Evolutionary conservation across 2,797 vertebrate genomes (phyloP).

Genomic region (Danio aesculapii): DNA sequence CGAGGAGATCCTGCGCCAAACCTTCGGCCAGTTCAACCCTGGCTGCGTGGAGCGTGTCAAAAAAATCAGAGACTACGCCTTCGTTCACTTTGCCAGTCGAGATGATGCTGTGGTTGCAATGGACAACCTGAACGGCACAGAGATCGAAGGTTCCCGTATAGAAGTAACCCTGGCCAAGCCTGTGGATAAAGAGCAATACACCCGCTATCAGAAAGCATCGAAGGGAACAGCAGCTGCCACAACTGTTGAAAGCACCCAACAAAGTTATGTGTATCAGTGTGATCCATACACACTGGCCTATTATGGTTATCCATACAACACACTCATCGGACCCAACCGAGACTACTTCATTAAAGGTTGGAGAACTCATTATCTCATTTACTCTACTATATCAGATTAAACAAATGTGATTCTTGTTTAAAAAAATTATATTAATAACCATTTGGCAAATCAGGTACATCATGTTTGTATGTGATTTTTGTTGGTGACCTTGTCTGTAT

Average conservation of each 20-base stretch:
- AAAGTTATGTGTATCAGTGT: constrained; percentile 95
- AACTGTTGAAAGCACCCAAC: constrained; percentile 79
- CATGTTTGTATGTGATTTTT: constrained; percentile 21
- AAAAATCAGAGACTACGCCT: constrained; percentile 98
- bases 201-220: constrained; percentile 96
- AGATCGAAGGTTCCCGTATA: constrained; percentile 95
- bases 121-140: constrained; percentile 93
- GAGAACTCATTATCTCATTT: constrained; percentile 57
- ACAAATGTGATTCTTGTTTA: constrained; percentile 19
- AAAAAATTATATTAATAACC: not conserved
- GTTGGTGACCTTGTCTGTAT: constrained; percentile 25
- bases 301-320: constrained; percentile 96
- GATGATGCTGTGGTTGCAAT: constrained; percentile 96
- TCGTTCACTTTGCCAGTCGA: constrained; percentile 94
- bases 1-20: constrained; percentile 91
- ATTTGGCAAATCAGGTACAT: constrained; percentile 34
- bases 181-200: constrained; percentile 98
- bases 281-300: constrained; percentile 96
- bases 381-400: constrained; percentile 1
- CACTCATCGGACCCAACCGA: constrained; percentile 97
- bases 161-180: constrained; percentile 99
- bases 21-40: constrained; percentile 95
- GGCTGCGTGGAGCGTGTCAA: constrained; percentile 97
- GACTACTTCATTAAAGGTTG: constrained; percentile 99
- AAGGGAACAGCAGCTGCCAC: constrained; percentile 81